These are phyloP conservation scores for Perca flavescens DNA, from an alignment of 2,113 vertebrate genomes.

Conservation along the genomic window DNA sequence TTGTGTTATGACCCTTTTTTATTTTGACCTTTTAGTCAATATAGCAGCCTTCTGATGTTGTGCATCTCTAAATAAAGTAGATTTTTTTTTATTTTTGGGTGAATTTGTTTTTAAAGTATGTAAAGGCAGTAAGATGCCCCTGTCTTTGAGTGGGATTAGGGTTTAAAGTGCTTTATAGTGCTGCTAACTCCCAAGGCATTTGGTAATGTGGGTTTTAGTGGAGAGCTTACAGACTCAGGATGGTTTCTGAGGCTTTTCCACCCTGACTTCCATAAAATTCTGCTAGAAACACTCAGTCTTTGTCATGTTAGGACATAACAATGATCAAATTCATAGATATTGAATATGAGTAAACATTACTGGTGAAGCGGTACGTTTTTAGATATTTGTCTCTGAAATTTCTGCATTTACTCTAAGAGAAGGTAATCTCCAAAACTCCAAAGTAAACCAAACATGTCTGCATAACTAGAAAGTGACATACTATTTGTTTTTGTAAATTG, in stretches of 20 bases:
- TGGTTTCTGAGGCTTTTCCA: not conserved
- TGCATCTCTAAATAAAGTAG: not conserved
- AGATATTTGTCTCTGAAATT: not conserved
- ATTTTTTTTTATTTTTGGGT: not conserved
- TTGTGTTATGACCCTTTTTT: not conserved
- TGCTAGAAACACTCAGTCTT: not conserved
- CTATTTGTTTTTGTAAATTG: not conserved
- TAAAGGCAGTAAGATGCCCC: not conserved
- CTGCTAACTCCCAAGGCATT: not conserved
- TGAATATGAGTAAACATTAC: not conserved
- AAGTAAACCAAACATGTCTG: not conserved
- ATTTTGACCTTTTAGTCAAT: not conserved
- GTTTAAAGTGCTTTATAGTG: not conserved
- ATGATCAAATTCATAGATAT: not conserved
- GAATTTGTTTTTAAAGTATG: not conserved
- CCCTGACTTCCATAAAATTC: not conserved
- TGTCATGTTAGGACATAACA: not conserved
- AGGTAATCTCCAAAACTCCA: not conserved
- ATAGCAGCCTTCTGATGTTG: not conserved
- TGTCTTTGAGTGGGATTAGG: not conserved
- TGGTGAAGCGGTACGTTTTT: not conserved
- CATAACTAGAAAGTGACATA: not conserved
- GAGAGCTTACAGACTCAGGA: not conserved
- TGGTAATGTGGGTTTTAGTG: not conserved
- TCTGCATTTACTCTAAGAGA: not conserved